Conservation (phyloP, 1,140 invertebrate genomes). For the Zaprionus vittiger region DNA sequence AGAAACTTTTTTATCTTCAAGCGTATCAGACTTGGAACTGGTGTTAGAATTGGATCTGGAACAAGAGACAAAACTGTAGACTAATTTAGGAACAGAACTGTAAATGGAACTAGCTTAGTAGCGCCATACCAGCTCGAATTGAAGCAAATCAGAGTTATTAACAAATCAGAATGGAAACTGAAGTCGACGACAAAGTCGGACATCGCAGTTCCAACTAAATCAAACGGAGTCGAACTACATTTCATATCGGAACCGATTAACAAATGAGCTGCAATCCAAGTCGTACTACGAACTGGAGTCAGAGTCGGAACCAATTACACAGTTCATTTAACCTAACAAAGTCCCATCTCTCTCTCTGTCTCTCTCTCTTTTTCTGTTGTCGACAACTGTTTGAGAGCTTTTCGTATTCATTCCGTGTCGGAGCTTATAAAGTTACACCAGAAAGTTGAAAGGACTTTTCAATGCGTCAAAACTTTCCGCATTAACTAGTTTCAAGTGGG, state of each 20-base stretch:
- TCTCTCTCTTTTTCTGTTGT: not conserved
- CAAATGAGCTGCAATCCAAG: not conserved
- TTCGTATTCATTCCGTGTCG: constrained; percentile 39
- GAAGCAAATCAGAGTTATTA: too few relatives aligned
- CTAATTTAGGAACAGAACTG: not conserved
- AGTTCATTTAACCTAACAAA: not conserved
- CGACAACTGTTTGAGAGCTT: constrained; percentile 9
- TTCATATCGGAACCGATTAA: not conserved
- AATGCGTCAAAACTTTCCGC: constrained; percentile 36
- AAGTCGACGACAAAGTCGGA: not conserved
- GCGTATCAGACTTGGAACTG: not conserved
- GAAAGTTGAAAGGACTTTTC: constrained; percentile 35
- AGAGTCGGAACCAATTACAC: not conserved
- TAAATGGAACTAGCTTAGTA: not conserved
- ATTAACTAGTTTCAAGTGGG: constrained; percentile 35
- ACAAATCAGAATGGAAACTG: not conserved
- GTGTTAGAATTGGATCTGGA: not conserved
- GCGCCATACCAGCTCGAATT: too few relatives aligned
- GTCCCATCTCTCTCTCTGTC: not conserved
- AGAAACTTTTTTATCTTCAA: too few relatives aligned
- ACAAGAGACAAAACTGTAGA: not conserved
- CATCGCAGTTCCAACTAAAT: too few relatives aligned
- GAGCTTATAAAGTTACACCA: constrained; percentile 22
- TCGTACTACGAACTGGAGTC: not conserved
- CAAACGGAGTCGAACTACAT: not conserved